These are phyloP conservation scores for Lepidonotus clava DNA, from an alignment of 2,888 invertebrate species.

Conservation along the genomic window DNA sequence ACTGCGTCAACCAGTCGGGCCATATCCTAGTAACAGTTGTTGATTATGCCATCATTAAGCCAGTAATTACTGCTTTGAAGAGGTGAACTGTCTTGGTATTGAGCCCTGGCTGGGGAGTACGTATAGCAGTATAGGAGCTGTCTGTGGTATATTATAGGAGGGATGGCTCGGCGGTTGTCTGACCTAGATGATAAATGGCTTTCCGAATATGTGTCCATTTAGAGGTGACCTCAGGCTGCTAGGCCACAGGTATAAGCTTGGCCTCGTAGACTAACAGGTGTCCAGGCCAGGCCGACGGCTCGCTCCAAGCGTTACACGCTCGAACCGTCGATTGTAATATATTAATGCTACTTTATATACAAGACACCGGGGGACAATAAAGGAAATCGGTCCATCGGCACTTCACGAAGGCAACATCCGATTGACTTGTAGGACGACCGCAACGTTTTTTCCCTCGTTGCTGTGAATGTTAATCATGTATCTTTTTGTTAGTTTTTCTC, in stretches of 20 bases:
- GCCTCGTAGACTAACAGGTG: constrained; percentile 38
- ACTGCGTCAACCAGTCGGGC: too few species aligned
- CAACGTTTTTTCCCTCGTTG: too few species aligned
- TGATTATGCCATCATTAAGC: too few species aligned
- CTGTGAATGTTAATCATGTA: neutral
- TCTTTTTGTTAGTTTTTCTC: constrained; percentile 1
- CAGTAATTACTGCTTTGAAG: too few species aligned
- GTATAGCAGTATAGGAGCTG: too few species aligned
- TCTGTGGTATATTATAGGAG: too few species aligned
- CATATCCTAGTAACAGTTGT: too few species aligned
- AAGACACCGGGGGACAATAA: neutral
- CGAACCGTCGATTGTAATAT: constrained; percentile 31
- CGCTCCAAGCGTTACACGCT: neutral
- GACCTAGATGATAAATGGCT: constrained; percentile 47
- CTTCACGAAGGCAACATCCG: neutral
- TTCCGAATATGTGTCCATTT: constrained; percentile 45
- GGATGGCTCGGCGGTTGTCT: neutral
- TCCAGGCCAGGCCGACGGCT: neutral
- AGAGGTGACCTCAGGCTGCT: constrained; percentile 45
- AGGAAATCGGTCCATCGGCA: neutral
- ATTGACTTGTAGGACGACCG: too few species aligned
- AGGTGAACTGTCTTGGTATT: too few species aligned
- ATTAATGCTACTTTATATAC: constrained; percentile 44
- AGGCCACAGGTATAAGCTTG: neutral
- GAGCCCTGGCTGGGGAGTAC: too few species aligned